A percentile compares a stretch with the other conserved stretches of the same genome.
These are phyloP conservation scores for Temnothorax curvispinosus DNA, from an alignment of 1,140 invertebrate genomes.

Conservation along the genomic window DNA sequence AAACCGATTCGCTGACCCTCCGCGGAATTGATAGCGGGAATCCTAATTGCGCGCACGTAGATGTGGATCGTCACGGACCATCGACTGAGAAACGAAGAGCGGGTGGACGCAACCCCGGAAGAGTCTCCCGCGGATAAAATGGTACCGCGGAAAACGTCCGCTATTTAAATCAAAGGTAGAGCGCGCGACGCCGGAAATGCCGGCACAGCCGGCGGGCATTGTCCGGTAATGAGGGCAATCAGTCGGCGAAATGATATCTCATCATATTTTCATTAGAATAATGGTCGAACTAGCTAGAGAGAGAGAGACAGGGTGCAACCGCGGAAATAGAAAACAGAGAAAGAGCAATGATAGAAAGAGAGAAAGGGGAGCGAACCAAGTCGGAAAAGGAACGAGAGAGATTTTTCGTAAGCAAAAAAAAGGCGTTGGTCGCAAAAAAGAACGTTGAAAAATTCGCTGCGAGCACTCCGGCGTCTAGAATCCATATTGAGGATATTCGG, in stretches of 20 bases:
- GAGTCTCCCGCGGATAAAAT: conserved; percentile 12
- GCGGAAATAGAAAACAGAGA: conserved; percentile 3
- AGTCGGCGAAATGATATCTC: conserved; percentile 74
- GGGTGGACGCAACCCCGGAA: neutral
- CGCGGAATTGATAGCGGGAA: conserved; percentile 50
- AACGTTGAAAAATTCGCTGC: conserved; percentile 20
- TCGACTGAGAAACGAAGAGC: conserved; percentile 64
- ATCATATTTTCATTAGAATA: conserved; percentile 78
- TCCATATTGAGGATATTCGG: conserved; percentile 31
- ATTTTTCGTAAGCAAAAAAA: neutral
- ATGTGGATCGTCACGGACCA: conserved; percentile 62
- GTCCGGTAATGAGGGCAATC: conserved; percentile 73
- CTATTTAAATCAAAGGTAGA: conserved; percentile 77
- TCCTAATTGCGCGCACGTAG: conserved; percentile 63
- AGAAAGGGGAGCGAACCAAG: neutral
- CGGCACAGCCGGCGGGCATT: conserved; percentile 65
- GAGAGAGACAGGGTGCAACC: neutral
- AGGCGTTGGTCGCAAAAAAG: neutral
- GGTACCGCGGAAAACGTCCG: conserved; percentile 66
- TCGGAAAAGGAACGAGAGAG: neutral
- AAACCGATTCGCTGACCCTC: conserved; percentile 48
- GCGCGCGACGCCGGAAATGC: conserved; percentile 58
- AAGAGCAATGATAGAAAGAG: neutral
- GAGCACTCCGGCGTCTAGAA: neutral
- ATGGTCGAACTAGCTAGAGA: conserved; percentile 49